Evolutionary conservation across 2,888 invertebrate genomes (phyloP), one percentile per base, ranked within the genome.

Genomic region (Campoletis raptor): DNA sequence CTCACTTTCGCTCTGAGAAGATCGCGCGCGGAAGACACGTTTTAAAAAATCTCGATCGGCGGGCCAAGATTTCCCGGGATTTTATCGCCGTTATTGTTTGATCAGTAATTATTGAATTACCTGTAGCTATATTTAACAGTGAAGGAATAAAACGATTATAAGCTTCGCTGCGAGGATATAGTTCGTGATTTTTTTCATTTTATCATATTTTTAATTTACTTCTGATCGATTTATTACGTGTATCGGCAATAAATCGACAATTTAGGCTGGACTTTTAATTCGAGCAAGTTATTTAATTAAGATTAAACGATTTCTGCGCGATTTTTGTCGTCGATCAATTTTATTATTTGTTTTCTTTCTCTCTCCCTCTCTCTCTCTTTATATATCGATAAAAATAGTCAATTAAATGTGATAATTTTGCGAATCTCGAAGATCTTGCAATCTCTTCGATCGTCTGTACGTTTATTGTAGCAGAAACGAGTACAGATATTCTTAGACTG

Each of bases 41-140:
- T 74, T 73, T 67, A 77, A 61, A 48, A 77, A 80, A 69, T 24
- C 64, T 24, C 40, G 83, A 86, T 86, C 83, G 86, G 42, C 21
- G 40, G 45, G 61, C 48, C 42, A 45, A 79, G 70, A 80, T 82
- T 83, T 72, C 45, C 57, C 15, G 54, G 18, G 30, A 80, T 52
- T 74, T 74, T 78, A 78, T 84, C 81, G 69, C 64, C 76, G 72
- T 86, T 79, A 83, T 86, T 83, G 76, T 86, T 86, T 83, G 48
- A 57, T 85, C 64, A 69, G 78, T 81, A 81, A 78, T 78, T 81
- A 81, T 78, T 81, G 18, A 67, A 85, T 78, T 67, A 81, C 48
- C 48, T 81, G 54, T 81, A 66, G 70, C 24, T 72, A 42, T 81
- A 52, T 76, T 9, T 64, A 30, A 10, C 52, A 12, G 3, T 0